A percentile compares a stretch with the other conserved stretches of the same genome.
Conservation (phyloP, 1,140 invertebrate genomes). For the Papilio aristodemus region DNA sequence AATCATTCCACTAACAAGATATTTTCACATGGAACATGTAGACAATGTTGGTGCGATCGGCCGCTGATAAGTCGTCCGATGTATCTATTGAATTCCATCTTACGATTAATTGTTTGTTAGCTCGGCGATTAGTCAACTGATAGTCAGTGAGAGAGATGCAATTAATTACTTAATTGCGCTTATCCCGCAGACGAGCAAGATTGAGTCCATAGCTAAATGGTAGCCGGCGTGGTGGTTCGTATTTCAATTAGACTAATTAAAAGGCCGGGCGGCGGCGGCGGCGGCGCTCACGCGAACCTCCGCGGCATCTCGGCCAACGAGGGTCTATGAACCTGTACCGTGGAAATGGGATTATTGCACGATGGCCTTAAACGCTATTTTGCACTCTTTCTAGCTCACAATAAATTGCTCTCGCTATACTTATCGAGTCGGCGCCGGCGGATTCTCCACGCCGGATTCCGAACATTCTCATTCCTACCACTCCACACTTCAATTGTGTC, state of each 20-base stretch:
- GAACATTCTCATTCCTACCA: not conserved
- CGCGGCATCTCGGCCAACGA: constrained; percentile 39
- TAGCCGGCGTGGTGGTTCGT: constrained; percentile 43
- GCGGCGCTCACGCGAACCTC: constrained; percentile 52
- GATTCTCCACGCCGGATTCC: constrained; percentile 41
- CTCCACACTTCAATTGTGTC: constrained; percentile 13
- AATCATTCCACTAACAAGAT: not conserved
- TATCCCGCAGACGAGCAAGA: constrained; percentile 14
- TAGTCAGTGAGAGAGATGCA: constrained; percentile 7
- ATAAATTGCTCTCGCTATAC: constrained; percentile 47
- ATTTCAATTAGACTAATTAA: constrained; percentile 75
- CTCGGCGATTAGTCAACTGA: constrained; percentile 1
- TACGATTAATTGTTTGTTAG: not conserved
- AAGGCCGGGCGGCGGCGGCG: constrained; percentile 48
- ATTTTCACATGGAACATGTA: constrained; percentile 1
- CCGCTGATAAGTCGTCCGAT: not conserved
- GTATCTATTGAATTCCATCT: constrained; percentile 20
- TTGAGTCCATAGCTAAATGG: constrained; percentile 41
- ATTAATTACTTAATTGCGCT: constrained; percentile 33
- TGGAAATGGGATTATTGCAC: constrained; percentile 73
- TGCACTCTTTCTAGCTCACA: constrained; percentile 55
- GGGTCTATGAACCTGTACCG: constrained; percentile 72
- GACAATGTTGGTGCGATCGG: not conserved
- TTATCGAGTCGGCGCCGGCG: constrained; percentile 37
- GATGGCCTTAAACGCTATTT: constrained; percentile 65